Evolutionary conservation across 2,113 vertebrate genomes (phyloP).

Genomic region (Vanacampus margaritifer): DNA sequence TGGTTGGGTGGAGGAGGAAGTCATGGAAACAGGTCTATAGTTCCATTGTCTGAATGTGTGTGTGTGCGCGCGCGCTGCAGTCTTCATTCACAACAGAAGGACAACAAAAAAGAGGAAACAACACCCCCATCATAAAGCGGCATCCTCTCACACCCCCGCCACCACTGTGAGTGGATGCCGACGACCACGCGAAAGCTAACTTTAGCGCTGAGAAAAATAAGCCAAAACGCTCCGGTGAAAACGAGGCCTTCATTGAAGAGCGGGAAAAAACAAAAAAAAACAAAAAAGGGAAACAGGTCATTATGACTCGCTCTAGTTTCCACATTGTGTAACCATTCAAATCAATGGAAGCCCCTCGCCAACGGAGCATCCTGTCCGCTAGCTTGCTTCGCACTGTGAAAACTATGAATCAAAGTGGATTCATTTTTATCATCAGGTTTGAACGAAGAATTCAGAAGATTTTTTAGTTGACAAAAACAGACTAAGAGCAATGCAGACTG

Average conservation of each 20-base stretch:
- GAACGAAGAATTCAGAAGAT: not conserved
- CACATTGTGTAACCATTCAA: constrained; percentile 39
- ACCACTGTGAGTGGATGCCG: constrained; percentile 36
- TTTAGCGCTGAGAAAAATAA: constrained; percentile 51
- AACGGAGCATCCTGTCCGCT: not conserved
- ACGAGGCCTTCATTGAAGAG: constrained; percentile 31
- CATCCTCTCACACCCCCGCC: constrained; percentile 29
- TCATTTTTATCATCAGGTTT: not conserved
- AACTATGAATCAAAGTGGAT: not conserved
- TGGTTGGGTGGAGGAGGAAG: constrained; percentile 48
- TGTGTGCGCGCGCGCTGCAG: constrained; percentile 22
- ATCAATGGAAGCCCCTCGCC: constrained; percentile 43
- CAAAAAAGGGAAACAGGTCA: not conserved
- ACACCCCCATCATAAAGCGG: constrained; percentile 50
- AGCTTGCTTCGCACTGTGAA: not conserved
- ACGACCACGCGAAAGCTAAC: constrained; percentile 19
- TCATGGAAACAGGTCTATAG: constrained; percentile 59
- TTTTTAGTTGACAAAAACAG: too few relatives aligned
- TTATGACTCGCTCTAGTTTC: constrained; percentile 27
- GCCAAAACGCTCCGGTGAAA: constrained; percentile 38
- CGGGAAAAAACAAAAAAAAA: not conserved
- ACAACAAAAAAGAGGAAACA: constrained; percentile 19
- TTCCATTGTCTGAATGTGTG: constrained; percentile 48
- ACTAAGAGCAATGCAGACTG: too few relatives aligned
- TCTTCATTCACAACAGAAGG: constrained; percentile 65